Conservation (phyloP, 2,888 invertebrate genomes). For the Microctonus brassicae region DNA sequence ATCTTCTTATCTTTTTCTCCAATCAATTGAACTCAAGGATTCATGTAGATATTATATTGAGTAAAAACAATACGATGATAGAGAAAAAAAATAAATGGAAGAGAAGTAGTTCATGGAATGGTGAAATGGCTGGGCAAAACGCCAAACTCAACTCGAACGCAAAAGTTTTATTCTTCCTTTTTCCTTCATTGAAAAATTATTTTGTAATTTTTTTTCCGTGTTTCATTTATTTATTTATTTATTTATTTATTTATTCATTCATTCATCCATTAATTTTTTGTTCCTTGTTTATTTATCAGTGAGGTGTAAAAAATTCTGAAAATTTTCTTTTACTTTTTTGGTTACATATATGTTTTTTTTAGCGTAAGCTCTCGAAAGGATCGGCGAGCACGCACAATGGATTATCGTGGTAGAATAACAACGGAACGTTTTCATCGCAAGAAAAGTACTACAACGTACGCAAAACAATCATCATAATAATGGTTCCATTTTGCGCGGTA, state of each 20-base stretch:
- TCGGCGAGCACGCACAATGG: constrained; percentile 33
- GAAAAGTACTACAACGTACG: constrained; percentile 27
- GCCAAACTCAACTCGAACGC: constrained; percentile 18
- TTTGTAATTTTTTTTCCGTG: constrained; percentile 4
- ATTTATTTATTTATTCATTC: too few relatives aligned
- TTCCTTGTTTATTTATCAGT: too few relatives aligned
- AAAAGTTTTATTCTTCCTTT: background rate
- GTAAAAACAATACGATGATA: background rate
- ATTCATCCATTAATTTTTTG: too few relatives aligned
- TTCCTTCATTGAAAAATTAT: background rate
- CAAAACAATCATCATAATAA: constrained; percentile 35
- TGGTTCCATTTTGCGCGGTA: constrained; percentile 30
- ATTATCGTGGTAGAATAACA: constrained; percentile 36
- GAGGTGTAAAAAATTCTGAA: constrained; percentile 1
- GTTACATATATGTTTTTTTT: constrained; percentile 31
- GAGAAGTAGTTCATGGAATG: background rate
- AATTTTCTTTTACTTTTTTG: constrained; percentile 11
- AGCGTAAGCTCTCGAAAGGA: constrained; percentile 35
- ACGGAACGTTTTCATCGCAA: constrained; percentile 36
- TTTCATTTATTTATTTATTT: constrained; percentile 16
- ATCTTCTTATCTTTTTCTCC: background rate
- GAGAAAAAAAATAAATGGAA: background rate
- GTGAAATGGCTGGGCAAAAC: constrained; percentile 3
- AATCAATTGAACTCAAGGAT: constrained; percentile 6
- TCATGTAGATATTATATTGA: background rate